Conservation (phyloP, 2,113 vertebrate genomes). For the Carassius auratus region DNA sequence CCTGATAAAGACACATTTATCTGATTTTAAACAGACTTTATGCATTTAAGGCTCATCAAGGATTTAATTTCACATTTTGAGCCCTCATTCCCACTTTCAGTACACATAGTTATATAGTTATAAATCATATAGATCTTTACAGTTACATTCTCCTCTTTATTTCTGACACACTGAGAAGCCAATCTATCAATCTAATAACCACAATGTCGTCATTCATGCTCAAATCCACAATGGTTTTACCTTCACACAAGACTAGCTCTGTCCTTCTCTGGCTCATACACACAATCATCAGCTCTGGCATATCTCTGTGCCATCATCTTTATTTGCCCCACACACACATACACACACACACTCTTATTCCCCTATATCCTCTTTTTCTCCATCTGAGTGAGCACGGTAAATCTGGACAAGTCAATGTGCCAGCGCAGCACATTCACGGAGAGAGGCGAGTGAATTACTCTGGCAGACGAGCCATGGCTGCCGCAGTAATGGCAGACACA, state of each 20-base stretch:
- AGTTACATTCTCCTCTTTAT: neutral
- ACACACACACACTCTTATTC: conserved; percentile 33
- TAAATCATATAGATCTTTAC: neutral
- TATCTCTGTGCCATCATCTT: conserved; percentile 3
- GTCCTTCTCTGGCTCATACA: neutral
- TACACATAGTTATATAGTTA: neutral
- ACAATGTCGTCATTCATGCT: conserved; percentile 52
- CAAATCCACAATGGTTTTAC: neutral
- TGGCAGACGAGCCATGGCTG: conserved; percentile 47
- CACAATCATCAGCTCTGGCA: conserved; percentile 33
- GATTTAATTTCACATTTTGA: conserved; percentile 1
- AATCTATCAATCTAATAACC: neutral
- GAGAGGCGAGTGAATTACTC: conserved; percentile 43
- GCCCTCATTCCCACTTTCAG: neutral
- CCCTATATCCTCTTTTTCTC: conserved; percentile 66
- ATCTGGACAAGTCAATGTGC: conserved; percentile 72
- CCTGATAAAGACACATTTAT: neutral
- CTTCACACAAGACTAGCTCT: neutral
- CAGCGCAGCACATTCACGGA: conserved; percentile 68
- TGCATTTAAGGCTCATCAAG: neutral
- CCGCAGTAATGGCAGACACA: conserved; percentile 33
- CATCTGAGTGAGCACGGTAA: conserved; percentile 74
- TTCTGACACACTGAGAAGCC: neutral
- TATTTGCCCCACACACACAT: conserved; percentile 22
- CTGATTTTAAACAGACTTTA: neutral